A percentile compares a stretch with the other conserved stretches of the same genome.
phyloP scores from a whole-genome alignment of 2,888 invertebrate genomes.

The Margaritifera margaritifera region DNA sequence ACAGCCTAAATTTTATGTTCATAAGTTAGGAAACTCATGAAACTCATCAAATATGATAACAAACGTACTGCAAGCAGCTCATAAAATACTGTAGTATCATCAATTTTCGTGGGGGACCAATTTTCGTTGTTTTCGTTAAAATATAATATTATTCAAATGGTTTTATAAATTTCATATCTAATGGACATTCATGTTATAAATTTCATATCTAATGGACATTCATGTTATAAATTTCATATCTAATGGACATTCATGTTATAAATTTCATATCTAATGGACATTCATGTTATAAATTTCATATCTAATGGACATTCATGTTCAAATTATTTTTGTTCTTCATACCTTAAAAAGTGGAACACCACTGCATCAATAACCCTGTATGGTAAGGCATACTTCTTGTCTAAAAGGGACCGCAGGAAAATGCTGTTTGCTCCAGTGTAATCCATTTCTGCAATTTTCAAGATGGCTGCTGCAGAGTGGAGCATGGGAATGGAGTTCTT shows the following conservation, averaged over 20 bases:
- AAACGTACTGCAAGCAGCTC: too few species aligned
- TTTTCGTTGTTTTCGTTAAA: too few species aligned
- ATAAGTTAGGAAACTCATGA: too few species aligned
- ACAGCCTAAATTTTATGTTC: too few species aligned
- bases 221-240: too few species aligned
- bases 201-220: not conserved
- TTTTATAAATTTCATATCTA: not conserved
- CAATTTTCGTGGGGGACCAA: too few species aligned
- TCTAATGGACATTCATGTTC: not conserved
- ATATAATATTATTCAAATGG: too few species aligned
- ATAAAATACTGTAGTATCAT: too few species aligned
- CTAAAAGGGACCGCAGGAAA: slow-evolving; percentile 92
- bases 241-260: not conserved
- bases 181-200: not conserved
- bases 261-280: not conserved
- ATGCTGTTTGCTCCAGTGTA: slow-evolving; percentile 91
- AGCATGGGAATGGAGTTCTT: slow-evolving; percentile 94
- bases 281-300: not conserved
- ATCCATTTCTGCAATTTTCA: slow-evolving; percentile 98
- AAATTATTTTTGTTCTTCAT: slow-evolving; percentile 30
- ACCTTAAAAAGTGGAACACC: slow-evolving; percentile 95
- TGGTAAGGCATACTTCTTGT: slow-evolving; percentile 98
- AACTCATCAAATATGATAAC: too few species aligned
- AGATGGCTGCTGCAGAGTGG: slow-evolving; percentile 94
- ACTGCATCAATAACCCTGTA: slow-evolving; percentile 95